Conservation (phyloP, 92 coral and sea anemone species). For the Isaurus tuberculatus region DNA sequence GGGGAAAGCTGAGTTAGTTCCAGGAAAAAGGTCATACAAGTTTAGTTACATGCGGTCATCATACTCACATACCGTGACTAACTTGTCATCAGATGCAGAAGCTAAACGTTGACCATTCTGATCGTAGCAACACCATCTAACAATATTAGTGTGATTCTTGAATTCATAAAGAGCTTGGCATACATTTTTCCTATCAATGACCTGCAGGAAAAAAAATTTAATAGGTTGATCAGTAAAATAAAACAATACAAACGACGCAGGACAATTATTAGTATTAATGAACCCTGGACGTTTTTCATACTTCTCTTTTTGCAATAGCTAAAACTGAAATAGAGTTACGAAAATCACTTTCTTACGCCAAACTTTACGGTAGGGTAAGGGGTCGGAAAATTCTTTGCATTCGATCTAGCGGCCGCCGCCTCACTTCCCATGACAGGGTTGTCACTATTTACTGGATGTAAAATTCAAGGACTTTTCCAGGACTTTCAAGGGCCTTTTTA, state of each 20-base stretch:
- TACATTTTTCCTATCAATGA: not conserved
- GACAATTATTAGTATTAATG: not conserved
- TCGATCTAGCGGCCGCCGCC: too few species aligned
- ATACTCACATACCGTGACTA: conserved; percentile 74
- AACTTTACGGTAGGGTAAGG: too few species aligned
- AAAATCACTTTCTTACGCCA: too few species aligned
- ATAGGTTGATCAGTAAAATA: not conserved
- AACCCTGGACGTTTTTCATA: too few species aligned
- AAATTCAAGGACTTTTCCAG: too few species aligned
- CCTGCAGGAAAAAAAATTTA: not conserved
- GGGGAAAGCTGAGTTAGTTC: too few species aligned
- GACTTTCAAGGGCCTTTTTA: too few species aligned
- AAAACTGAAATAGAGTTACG: too few species aligned
- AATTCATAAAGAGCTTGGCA: conserved; percentile 62
- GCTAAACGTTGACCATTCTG: conserved; percentile 65
- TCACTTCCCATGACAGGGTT: too few species aligned
- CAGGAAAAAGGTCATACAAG: not conserved
- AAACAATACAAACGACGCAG: not conserved
- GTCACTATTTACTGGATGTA: too few species aligned
- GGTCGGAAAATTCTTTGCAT: too few species aligned
- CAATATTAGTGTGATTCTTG: conserved; percentile 63
- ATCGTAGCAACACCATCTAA: conserved; percentile 76
- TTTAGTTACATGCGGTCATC: not conserved
- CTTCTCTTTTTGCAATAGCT: too few species aligned
- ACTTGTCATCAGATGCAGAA: conserved; percentile 87